phyloP scores from a whole-genome alignment of 2,797 vertebrate genomes.

The Rhincodon typus region DNA sequence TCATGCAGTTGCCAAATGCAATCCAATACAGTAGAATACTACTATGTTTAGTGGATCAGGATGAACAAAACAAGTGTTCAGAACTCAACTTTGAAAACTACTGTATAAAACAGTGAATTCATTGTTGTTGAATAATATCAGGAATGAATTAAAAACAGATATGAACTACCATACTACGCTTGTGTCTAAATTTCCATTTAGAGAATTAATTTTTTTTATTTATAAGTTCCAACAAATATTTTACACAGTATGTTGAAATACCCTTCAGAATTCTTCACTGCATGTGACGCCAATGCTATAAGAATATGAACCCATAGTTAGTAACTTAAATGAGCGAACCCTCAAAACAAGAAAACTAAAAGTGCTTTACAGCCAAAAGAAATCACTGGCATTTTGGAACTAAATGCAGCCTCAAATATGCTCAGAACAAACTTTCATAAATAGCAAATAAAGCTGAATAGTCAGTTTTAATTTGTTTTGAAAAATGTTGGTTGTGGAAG shows the following conservation, averaged over 20 bases:
- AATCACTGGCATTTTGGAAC: background rate
- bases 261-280: background rate
- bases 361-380: background rate
- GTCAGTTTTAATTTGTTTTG: background rate
- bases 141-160: background rate
- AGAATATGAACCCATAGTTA: background rate
- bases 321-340: background rate
- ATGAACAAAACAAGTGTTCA: background rate
- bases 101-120: background rate
- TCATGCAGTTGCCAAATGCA: background rate
- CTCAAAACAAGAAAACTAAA: background rate
- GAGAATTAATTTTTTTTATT: background rate
- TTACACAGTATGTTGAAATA: background rate
- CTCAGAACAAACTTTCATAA: background rate
- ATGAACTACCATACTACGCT: background rate
- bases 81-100: background rate
- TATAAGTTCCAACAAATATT: background rate
- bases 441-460: background rate
- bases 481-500: background rate
- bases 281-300: background rate
- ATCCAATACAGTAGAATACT: slow-evolving; percentile 16
- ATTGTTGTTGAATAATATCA: background rate
- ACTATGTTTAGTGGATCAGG: background rate
- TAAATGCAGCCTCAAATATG: background rate
- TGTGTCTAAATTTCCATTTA: background rate